Conservation (phyloP, 2,888 invertebrate species). For the Marasmarcha lunaedactyla region DNA sequence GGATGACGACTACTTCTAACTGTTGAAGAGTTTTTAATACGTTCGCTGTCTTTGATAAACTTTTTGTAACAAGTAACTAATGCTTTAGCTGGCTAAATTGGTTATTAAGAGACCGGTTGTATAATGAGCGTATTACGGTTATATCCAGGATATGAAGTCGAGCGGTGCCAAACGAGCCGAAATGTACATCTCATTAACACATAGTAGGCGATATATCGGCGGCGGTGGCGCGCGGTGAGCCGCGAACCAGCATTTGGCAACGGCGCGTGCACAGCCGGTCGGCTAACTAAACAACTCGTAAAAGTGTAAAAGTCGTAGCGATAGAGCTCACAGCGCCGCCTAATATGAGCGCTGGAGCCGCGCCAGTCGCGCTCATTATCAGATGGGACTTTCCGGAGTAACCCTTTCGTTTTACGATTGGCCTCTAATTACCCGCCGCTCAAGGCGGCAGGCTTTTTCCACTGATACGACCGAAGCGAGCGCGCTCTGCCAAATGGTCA, state of each 20-base stretch:
- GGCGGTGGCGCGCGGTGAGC: conserved; percentile 55
- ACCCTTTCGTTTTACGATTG: conserved; percentile 70
- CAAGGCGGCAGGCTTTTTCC: conserved; percentile 60
- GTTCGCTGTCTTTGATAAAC: no score
- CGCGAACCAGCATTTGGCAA: conserved; percentile 68
- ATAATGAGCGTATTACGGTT: no score
- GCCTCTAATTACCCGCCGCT: conserved; percentile 66
- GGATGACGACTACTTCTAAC: conserved; percentile 27
- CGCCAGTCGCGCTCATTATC: conserved; percentile 67
- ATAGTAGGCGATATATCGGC: conserved; percentile 48
- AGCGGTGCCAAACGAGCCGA: conserved; percentile 29
- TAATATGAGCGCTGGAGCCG: conserved; percentile 65
- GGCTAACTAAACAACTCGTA: conserved; percentile 67
- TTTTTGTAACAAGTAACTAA: no score
- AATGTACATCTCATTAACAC: conserved; percentile 60
- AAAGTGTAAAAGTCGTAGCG: conserved; percentile 69
- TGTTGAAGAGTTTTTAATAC: conserved; percentile 14
- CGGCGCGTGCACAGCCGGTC: conserved; percentile 44
- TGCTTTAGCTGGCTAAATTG: no score
- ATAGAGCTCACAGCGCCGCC: conserved; percentile 53
- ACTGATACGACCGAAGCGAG: conserved; percentile 38
- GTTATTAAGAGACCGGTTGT: no score
- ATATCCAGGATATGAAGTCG: conserved; percentile 12
- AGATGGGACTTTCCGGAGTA: conserved; percentile 59
- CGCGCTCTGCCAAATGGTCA: conserved; percentile 55